Percentiles rank a stretch among this genome's conserved stretches.
Evolutionary conservation across 2,797 vertebrate genomes (phyloP).

Genomic region (Oreonectes daqikongensis): DNA sequence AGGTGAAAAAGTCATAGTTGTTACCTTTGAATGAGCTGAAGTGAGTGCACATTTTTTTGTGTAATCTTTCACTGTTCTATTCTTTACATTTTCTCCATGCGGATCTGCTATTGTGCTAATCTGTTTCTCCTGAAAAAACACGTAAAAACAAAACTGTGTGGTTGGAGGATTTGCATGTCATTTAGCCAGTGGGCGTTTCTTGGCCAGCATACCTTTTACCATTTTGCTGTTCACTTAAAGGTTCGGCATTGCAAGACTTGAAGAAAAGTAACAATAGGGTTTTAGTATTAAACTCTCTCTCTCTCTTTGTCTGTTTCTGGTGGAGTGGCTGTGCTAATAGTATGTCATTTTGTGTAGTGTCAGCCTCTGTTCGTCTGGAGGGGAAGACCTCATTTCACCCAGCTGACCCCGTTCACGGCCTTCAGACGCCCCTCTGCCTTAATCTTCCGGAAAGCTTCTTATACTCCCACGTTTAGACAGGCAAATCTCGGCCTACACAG

Average conservation of each 20-base stretch:
- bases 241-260: background rate
- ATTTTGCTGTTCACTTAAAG: background rate
- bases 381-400: conserved; percentile 29
- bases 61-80: background rate
- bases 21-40: background rate
- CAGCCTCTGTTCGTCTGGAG: background rate
- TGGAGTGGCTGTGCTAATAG: conserved; percentile 8
- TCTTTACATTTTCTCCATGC: background rate
- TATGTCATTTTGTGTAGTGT: conserved; percentile 15
- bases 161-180: background rate
- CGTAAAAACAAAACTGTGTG: background rate
- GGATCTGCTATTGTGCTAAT: background rate
- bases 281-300: conserved; percentile 19
- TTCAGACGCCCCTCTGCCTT: conserved; percentile 20
- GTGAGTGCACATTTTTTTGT: background rate
- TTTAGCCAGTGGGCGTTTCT: background rate
- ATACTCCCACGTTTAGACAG: conserved; percentile 29
- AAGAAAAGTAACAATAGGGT: conserved; percentile 20
- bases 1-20: background rate
- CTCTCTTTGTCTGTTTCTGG: background rate
- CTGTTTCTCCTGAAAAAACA: background rate
- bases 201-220: background rate
- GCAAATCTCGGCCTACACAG: conserved; percentile 45
- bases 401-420: conserved; percentile 3
- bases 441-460: conserved; percentile 39